Conservation (phyloP, 1,140 invertebrate genomes). For the Drusus annulatus region DNA sequence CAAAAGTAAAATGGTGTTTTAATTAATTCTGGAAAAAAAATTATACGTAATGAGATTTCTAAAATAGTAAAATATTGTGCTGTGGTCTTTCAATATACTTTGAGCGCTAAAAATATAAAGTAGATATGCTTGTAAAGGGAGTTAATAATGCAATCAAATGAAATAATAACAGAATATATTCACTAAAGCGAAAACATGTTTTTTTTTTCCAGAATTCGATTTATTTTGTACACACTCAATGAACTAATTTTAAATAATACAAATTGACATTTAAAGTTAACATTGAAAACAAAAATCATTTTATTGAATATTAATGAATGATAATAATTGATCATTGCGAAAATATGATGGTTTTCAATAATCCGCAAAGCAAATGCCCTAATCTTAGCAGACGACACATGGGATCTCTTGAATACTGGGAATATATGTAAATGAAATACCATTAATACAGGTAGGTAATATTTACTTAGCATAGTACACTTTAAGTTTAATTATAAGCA, state of each 20-base stretch:
- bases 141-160: background rate
- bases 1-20: too few relatives aligned
- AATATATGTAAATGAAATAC: constrained; percentile 27
- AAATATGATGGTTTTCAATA: background rate
- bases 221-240: background rate
- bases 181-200: background rate
- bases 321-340: background rate
- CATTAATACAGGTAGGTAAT: constrained; percentile 11
- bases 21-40: too few relatives aligned
- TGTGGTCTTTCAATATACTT: constrained; percentile 5
- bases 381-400: constrained; percentile 3
- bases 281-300: too few relatives aligned
- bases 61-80: constrained; percentile 2
- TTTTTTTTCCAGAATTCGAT: too few relatives aligned
- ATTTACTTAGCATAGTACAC: constrained; percentile 24
- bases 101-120: constrained; percentile 23
- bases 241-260: constrained; percentile 4
- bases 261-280: too few relatives aligned
- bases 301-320: too few relatives aligned
- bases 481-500: constrained; percentile 45
- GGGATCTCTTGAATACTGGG: background rate
- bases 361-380: constrained; percentile 14
- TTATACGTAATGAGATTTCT: background rate
- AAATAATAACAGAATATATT: constrained; percentile 12
- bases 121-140: constrained; percentile 1